These are phyloP conservation scores for Pipistrellus kuhlii DNA, from an alignment of 2,797 vertebrate species.

Conservation along the genomic window DNA sequence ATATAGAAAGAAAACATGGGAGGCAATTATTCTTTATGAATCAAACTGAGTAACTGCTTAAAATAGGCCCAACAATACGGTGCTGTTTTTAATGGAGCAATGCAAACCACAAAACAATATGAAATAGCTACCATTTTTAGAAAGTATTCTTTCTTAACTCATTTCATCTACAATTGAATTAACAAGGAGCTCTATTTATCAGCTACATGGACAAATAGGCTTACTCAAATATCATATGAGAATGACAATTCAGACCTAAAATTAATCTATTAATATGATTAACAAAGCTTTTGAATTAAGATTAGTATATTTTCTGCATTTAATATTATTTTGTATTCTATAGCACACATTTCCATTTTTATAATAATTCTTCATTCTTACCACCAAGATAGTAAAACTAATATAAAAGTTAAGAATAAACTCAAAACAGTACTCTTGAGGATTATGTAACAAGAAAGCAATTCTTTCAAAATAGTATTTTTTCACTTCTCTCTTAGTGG, in stretches of 20 bases:
- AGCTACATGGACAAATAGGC: slow-evolving; percentile 35
- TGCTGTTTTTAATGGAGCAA: slow-evolving; percentile 5
- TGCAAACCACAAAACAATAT: slow-evolving; percentile 51
- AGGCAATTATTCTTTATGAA: slow-evolving; percentile 35
- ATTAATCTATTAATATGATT: slow-evolving; percentile 35
- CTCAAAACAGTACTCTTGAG: neutral
- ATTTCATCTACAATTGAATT: slow-evolving; percentile 3
- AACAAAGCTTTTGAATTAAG: slow-evolving; percentile 49
- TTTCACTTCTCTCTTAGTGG: neutral
- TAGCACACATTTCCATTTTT: neutral
- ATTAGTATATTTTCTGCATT: neutral
- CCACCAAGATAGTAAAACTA: neutral
- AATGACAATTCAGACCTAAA: slow-evolving; percentile 48
- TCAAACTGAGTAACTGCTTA: slow-evolving; percentile 6
- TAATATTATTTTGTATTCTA: neutral
- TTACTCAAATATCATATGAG: neutral
- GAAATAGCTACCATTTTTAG: slow-evolving; percentile 52
- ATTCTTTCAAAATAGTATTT: neutral
- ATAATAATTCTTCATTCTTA: neutral
- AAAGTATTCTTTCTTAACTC: slow-evolving; percentile 58
- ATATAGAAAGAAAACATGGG: slow-evolving; percentile 27
- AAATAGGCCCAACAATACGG: neutral
- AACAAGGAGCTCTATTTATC: slow-evolving; percentile 59
- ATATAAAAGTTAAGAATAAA: neutral
- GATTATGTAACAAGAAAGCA: neutral